These are phyloP conservation scores for Vombatus ursinus DNA, from an alignment of 2,113 vertebrate species.

Conservation along the genomic window DNA sequence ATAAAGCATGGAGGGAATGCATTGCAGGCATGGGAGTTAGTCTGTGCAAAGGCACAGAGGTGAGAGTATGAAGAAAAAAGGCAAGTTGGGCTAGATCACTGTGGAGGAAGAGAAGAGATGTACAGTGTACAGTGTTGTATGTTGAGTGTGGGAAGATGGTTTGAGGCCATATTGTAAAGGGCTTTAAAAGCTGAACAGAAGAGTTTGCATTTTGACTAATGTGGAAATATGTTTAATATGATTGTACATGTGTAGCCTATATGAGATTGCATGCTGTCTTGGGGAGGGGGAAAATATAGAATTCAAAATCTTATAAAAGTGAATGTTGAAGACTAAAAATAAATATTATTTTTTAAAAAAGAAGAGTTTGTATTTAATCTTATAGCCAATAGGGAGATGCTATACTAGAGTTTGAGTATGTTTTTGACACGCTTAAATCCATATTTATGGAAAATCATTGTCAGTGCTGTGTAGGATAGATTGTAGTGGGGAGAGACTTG, in stretches of 20 bases:
- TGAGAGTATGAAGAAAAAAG: not conserved
- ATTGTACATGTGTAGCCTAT: too few relatives aligned
- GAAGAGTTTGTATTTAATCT: not conserved
- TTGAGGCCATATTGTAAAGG: not conserved
- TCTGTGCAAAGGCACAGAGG: too few relatives aligned
- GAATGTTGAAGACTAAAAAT: too few relatives aligned
- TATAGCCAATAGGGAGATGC: not conserved
- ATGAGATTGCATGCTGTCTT: too few relatives aligned
- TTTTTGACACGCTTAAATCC: not conserved
- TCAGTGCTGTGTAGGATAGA: not conserved
- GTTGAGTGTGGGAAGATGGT: not conserved
- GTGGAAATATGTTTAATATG: too few relatives aligned
- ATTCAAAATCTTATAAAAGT: too few relatives aligned
- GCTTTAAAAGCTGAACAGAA: not conserved
- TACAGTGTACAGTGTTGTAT: not conserved
- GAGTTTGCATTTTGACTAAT: not conserved
- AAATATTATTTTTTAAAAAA: too few relatives aligned
- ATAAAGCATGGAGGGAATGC: not conserved
- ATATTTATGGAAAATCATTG: not conserved
- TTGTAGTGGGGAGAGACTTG: not conserved
- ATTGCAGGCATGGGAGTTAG: not conserved
- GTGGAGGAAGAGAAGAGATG: not conserved
- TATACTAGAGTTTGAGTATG: not conserved
- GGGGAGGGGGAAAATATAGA: too few relatives aligned
- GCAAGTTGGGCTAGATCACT: not conserved